Percentiles rank a stretch among this genome's conserved stretches.
phyloP scores from a whole-genome alignment of 2,113 vertebrate species.

The Entomyzon cyanotis region DNA sequence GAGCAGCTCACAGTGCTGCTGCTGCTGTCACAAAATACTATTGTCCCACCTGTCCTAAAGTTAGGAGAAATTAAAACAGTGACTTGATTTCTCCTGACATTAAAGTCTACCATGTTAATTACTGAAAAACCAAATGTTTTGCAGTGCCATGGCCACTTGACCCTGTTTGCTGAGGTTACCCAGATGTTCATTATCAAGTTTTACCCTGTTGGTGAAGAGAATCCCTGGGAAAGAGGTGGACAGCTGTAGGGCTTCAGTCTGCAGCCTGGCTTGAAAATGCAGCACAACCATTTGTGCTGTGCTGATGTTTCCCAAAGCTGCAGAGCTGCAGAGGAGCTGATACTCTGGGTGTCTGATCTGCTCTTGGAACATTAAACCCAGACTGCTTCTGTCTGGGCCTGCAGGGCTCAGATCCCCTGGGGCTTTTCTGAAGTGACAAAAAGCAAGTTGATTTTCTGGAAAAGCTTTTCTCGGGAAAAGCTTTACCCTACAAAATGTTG shows the following conservation, averaged over 20 bases:
- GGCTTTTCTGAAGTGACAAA: background rate
- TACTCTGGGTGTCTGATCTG: background rate
- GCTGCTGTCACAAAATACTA: background rate
- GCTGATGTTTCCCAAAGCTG: background rate
- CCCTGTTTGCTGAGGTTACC: background rate
- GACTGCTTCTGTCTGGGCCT: background rate
- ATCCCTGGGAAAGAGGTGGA: background rate
- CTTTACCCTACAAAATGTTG: background rate
- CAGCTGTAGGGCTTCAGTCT: background rate
- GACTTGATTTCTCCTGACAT: background rate
- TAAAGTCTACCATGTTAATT: background rate
- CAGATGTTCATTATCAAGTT: background rate
- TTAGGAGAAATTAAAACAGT: background rate
- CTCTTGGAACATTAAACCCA: background rate
- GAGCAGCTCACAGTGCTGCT: background rate
- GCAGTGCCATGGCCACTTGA: background rate
- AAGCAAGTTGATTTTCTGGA: background rate
- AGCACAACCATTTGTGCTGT: background rate
- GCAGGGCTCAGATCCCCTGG: background rate
- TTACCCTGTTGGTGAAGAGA: background rate
- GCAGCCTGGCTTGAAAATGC: background rate
- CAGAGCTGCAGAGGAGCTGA: background rate
- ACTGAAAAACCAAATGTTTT: background rate
- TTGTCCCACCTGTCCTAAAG: background rate
- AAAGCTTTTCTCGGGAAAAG: background rate